A percentile compares a stretch with the other conserved stretches of the same genome.
These are phyloP conservation scores for Calliopum simillimum DNA, from an alignment of 2,888 invertebrate genomes.

Conservation along the genomic window DNA sequence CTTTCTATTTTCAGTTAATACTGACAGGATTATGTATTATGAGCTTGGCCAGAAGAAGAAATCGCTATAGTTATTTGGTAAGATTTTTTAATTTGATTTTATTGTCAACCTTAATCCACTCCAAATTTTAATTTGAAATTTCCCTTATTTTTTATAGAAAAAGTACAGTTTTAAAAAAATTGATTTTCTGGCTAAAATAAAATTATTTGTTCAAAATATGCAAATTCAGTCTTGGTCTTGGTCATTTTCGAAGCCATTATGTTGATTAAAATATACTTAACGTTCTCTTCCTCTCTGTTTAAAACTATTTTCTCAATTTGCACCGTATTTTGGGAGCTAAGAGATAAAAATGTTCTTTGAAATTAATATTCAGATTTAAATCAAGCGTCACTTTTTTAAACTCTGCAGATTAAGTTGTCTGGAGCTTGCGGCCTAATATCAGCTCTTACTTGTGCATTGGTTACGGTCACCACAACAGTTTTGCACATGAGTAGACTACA, in stretches of 20 bases:
- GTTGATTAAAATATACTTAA: too few species aligned
- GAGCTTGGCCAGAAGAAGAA: conserved; percentile 84
- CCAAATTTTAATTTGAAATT: too few species aligned
- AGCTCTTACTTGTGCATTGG: conserved; percentile 87
- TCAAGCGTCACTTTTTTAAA: too few species aligned
- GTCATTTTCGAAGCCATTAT: too few species aligned
- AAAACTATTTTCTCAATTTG: too few species aligned
- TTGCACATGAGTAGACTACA: conserved; percentile 92
- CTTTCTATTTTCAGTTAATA: conserved; percentile 75
- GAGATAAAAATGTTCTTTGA: neutral
- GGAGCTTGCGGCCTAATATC: conserved; percentile 89
- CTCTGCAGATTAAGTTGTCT: conserved; percentile 83
- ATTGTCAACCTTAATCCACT: neutral
- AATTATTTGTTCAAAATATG: too few species aligned
- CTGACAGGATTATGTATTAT: conserved; percentile 88
- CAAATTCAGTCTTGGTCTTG: too few species aligned
- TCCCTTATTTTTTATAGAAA: too few species aligned
- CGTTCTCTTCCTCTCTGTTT: too few species aligned
- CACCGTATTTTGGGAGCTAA: neutral
- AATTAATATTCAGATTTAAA: neutral
- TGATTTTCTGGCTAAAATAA: too few species aligned
- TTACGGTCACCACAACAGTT: conserved; percentile 87
- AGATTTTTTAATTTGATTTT: conserved; percentile 50
- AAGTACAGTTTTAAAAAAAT: too few species aligned
- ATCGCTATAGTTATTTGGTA: conserved; percentile 90